Evolutionary conservation across 2,888 invertebrate species (phyloP), one percentile per base, ranked within the genome.

Genomic region (Archips crataeganus): DNA sequence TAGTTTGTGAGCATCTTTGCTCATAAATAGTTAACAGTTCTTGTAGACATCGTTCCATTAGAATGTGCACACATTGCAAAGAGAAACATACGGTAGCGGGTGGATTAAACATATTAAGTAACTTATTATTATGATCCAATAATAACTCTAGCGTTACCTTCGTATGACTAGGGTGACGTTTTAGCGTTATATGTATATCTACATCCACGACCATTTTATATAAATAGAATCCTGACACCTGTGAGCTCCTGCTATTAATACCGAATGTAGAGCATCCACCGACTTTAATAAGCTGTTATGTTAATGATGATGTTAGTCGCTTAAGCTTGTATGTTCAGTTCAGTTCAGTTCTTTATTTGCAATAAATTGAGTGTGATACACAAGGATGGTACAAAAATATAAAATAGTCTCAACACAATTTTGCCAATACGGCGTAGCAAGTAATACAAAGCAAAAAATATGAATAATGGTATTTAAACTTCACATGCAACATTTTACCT

Each of bases 211-310:
- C 32, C 57, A 32, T 32, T 32, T 10, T 32, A 2, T 57, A 57
- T 32, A 57, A 32, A 57, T 57, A 57, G 57, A 57, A 57, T 11
- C 3, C 32, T 57, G 32, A 57, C 57, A 57, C 57, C 23, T 57
- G 57, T 57, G 57, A 57, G 32, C 10, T 32, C 32, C 57, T 32
- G 57, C 57, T 57, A 57, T 57, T 57, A 32, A 57, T 57, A 32
- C 32, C 32, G 32, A 57, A 57, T 32, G 57, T 32, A 32, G 32
- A 57, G 32, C 57, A 32, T 3, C 10, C 10, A 11, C 23, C 3
- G 32, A 11, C 10, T 15, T 54, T 32, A n/a, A 57, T 32, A 57
- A 23, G 57, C 57, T 15, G 15, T 51, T 51, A 51, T 51, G 15
- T 15, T 51, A 8, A 51, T 51, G 15, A 51, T 51, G 15, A 49